Percentiles rank a stretch among this genome's conserved stretches.
Evolutionary conservation across 1,140 invertebrate genomes (phyloP).

Genomic region (Argopecten irradians): DNA sequence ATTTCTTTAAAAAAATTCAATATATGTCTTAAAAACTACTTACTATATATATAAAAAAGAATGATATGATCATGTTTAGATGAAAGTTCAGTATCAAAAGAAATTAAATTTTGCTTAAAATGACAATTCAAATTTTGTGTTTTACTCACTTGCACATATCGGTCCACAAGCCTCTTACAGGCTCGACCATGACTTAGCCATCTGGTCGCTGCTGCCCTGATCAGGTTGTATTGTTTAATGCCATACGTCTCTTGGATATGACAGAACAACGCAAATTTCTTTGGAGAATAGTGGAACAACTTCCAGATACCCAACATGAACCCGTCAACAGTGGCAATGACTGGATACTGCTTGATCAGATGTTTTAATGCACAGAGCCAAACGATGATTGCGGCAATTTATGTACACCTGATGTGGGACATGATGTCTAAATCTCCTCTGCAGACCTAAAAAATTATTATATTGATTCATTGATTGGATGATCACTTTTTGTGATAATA

Average conservation of each 20-base stretch:
- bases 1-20: no score
- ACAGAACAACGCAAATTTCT: not conserved
- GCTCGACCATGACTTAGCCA: slow-evolving; percentile 30
- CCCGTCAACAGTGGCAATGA: not conserved
- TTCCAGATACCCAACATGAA: slow-evolving; percentile 27
- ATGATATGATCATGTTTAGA: no score
- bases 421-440: no score
- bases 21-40: no score
- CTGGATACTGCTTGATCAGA: slow-evolving; percentile 3
- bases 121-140: not conserved
- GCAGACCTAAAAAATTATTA: no score
- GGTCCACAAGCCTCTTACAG: not conserved
- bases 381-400: slow-evolving; percentile 15
- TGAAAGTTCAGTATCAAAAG: no score
- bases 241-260: slow-evolving; percentile 13
- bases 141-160: not conserved
- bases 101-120: no score
- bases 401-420: slow-evolving; percentile 3
- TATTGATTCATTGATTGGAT: no score
- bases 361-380: slow-evolving; percentile 31
- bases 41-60: no score
- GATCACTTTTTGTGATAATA: no score
- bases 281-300: slow-evolving; percentile 31
- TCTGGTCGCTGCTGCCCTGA: slow-evolving; percentile 25
- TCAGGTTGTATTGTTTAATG: not conserved